These are phyloP conservation scores for Amiota mariae DNA, from an alignment of 2,888 invertebrate genomes.

Conservation along the genomic window DNA sequence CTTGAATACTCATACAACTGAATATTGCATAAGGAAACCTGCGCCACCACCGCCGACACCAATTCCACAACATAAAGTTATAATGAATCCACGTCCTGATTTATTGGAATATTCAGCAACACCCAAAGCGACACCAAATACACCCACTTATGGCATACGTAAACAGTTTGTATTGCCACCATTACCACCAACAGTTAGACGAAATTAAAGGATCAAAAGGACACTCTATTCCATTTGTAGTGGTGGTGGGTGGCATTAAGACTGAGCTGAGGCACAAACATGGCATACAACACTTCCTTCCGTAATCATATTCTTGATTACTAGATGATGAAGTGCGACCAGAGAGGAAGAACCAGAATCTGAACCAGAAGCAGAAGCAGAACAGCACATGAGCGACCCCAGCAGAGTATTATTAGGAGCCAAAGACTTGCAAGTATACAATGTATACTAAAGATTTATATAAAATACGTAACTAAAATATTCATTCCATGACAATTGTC, in stretches of 20 bases:
- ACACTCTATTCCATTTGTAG: too few species aligned
- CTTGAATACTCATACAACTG: background rate
- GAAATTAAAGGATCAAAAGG: background rate
- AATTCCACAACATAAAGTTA: background rate
- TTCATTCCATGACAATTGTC: too few species aligned
- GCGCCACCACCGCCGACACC: conserved; percentile 24
- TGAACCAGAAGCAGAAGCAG: too few species aligned
- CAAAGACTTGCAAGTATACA: background rate
- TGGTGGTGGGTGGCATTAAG: background rate
- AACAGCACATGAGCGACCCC: background rate
- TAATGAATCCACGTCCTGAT: conserved; percentile 17
- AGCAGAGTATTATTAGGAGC: conserved; percentile 4
- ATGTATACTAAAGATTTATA: too few species aligned
- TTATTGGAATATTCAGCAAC: background rate
- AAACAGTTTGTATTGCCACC: conserved; percentile 27
- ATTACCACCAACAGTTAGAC: background rate
- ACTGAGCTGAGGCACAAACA: background rate
- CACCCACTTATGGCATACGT: conserved; percentile 20
- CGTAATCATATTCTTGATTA: too few species aligned
- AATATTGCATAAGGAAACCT: conserved; percentile 21
- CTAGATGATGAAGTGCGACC: background rate
- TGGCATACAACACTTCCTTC: too few species aligned
- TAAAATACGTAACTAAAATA: too few species aligned
- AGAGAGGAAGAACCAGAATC: background rate
- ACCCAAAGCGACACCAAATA: background rate